Evolutionary conservation across 37 sponge, comb jelly and placozoan genomes (phyloP).

Genomic region (Spongia lamella): DNA sequence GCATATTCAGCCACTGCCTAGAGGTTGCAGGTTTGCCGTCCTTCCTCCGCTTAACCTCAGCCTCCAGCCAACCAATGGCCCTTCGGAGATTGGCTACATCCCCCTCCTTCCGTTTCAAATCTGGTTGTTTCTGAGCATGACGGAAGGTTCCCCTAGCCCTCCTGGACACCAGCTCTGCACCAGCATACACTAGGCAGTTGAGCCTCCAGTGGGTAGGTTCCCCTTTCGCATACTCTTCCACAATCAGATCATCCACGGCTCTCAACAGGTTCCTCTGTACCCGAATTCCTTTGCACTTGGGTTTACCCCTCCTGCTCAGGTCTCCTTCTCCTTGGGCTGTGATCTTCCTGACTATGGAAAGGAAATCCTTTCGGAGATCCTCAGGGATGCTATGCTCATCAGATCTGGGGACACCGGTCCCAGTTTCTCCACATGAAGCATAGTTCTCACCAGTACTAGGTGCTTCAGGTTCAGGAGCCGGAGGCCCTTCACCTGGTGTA

Average conservation of each 20-base stretch:
- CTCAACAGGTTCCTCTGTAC: neutral
- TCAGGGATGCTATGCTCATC: too few species aligned
- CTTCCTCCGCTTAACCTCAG: neutral
- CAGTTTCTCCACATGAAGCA: too few species aligned
- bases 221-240: neutral
- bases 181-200: slow-evolving; percentile 11
- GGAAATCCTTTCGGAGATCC: too few species aligned
- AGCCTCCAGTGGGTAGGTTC: neutral
- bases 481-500: too few species aligned
- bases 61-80: neutral
- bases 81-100: too few species aligned
- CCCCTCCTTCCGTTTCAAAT: too few species aligned
- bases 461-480: too few species aligned
- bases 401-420: too few species aligned
- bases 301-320: neutral
- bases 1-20: neutral
- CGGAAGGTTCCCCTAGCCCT: neutral
- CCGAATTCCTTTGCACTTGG: neutral
- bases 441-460: too few species aligned
- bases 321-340: neutral
- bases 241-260: neutral
- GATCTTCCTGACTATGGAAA: too few species aligned
- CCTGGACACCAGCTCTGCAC: neutral
- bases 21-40: neutral
- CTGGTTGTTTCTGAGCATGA: too few species aligned